Base-by-base conservation (phyloP, 2,888 invertebrate species). In the Acronicta alni region DNA sequence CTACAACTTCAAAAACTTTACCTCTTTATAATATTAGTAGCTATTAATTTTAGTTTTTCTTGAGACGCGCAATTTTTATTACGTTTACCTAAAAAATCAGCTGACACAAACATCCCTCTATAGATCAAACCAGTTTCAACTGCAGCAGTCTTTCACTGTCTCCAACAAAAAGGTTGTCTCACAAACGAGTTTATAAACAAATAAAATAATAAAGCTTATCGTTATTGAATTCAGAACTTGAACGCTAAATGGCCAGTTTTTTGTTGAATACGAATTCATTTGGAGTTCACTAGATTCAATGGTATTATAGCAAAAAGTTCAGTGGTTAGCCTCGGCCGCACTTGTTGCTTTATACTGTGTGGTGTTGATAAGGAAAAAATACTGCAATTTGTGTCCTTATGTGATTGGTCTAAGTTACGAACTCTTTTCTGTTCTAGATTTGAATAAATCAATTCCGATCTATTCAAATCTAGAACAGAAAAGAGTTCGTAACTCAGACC, bases 121-220 rank as follows among this genome's bases (percentile, higher is more conserved):
- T 72, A 72, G 72, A 47, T 48, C 39, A 55, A 72, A 72, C 67
- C 48, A 42, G 72, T 68, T 67, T 37, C 37, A 41, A 7, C 38
- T 37, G 39, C 62, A 51, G 43, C 35, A 39, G 55, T 66, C 51
- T 57, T 52, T 51, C 58, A 49, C 59, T 35, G 39, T 56, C 57
- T 55, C n/a, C 35, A 48, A 57, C 62, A 77, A 77, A 75, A 77
- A 64, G 12, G 61, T 72, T 58, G 76, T 75, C 60, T 62, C 57
- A 62, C 72, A 67, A 75, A 75, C 77, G 37, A 67, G 76, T 75
- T 67, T 67, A 64, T 67, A 52, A 70, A 74, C 58, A 76, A 75
- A 65, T 70, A 69, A 77, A 70, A 70, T 77, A 52, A 70, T 64
- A 62, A 70, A 68, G 44, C 52, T 60, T 63, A 57, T 60, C 32